These are phyloP conservation scores for Idaea aversata DNA, from an alignment of 2,888 invertebrate species.

Conservation along the genomic window DNA sequence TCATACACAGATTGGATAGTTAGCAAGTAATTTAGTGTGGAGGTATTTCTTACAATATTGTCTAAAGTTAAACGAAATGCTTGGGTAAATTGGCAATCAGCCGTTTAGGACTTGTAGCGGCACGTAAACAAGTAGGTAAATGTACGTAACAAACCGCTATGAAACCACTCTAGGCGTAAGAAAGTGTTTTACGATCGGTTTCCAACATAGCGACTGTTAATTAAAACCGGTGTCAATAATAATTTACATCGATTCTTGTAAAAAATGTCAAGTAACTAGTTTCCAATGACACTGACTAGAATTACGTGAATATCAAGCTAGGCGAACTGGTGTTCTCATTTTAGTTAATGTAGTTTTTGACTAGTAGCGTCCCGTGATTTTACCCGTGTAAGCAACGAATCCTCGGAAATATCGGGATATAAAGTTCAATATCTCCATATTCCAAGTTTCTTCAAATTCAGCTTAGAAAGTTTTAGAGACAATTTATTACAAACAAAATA, in stretches of 20 bases:
- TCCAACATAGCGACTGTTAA: background rate
- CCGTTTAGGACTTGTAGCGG: background rate
- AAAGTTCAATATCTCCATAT: too few relatives aligned
- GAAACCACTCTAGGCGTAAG: background rate
- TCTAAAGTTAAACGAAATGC: background rate
- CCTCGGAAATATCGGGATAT: too few relatives aligned
- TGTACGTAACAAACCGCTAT: background rate
- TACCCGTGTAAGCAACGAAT: too few relatives aligned
- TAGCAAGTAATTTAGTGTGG: too few relatives aligned
- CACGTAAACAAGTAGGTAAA: background rate
- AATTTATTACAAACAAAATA: too few relatives aligned
- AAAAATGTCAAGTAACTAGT: constrained; percentile 7
- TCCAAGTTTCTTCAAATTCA: too few relatives aligned
- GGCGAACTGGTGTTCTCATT: constrained; percentile 28
- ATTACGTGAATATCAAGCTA: constrained; percentile 42
- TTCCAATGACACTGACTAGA: constrained; percentile 6
- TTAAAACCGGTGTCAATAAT: background rate
- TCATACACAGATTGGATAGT: too few relatives aligned
- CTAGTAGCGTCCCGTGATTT: too few relatives aligned
- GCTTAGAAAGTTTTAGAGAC: too few relatives aligned
- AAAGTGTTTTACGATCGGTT: constrained; percentile 6
- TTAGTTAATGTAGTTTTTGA: constrained; percentile 15
- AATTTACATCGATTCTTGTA: constrained; percentile 1
- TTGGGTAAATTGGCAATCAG: background rate
- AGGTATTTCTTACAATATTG: background rate